Base-by-base conservation (phyloP, 2,888 invertebrate genomes). In the Cyrtodaria siliqua region DNA sequence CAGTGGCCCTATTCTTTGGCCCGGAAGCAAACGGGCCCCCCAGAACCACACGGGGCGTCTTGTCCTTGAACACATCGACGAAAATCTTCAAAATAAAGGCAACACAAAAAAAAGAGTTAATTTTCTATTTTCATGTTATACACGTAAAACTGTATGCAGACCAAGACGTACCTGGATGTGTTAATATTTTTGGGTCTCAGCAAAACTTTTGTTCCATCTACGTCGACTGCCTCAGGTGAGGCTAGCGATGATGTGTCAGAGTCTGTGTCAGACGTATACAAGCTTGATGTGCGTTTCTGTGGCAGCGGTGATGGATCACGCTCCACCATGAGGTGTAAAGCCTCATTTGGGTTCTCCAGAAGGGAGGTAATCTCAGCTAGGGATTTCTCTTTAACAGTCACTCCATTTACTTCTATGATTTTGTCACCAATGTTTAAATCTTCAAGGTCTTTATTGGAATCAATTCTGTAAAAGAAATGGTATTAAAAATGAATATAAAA, bases 391-490 rank as follows among this genome's bases (percentile, higher is more conserved):
- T 95, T 95, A 0, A 97, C 96, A 0, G 97, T 96, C 0, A 96
- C 95, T 2, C 98, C 98, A 94, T 98, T 97, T 57, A 98, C 97
- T 94, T 98, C 98, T 79, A 98, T 94, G 83, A 98, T 97, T 89
- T 96, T 95, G 93, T 98, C 98, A n/a, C 98, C 98, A 85, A 98
- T 96, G 92, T 96, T 97, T 64, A 98, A 94, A 9, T 96, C 96
- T 94, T 97, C 96, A 69, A 97, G 94, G 82, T 96, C 96, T 87
- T 96, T 96, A 57, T 83, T 85, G n/a, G 42, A 20, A 29, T 88
- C 89, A 38, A 89, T 70, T 42, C 89, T 90, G 79, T 29, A 72
- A 68, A 57, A 50, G 49, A 52, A 27, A 60, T 53, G n/a, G 47
- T 52, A 18, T 9, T n/a, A 18, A 50, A 14, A 18, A 50, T 12